Conservation (phyloP, 2,113 vertebrate species). For the Zosterops hypoxanthus region DNA sequence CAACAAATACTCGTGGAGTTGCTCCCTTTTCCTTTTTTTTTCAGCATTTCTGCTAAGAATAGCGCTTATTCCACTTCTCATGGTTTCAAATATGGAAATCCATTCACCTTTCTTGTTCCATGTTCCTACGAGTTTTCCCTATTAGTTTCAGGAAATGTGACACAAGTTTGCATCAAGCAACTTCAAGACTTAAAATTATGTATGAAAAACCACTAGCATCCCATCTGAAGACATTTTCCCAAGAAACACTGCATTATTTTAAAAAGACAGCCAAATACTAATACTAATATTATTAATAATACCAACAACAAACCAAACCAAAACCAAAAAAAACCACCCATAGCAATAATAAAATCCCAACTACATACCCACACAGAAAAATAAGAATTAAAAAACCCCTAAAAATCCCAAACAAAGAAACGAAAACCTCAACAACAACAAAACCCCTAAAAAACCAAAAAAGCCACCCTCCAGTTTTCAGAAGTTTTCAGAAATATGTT, state of each 20-base stretch:
- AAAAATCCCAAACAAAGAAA: neutral
- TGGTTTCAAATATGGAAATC: slow-evolving; percentile 33
- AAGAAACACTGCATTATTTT: neutral
- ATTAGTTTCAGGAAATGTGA: slow-evolving; percentile 49
- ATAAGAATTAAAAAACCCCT: too few species aligned
- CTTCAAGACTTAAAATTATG: slow-evolving; percentile 10
- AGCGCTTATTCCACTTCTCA: slow-evolving; percentile 20
- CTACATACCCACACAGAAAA: neutral
- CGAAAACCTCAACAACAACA: neutral
- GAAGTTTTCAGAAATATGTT: neutral
- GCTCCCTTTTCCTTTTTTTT: slow-evolving; percentile 17
- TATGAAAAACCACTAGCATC: neutral
- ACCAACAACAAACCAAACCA: neutral
- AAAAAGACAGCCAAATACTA: neutral
- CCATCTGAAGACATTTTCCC: neutral
- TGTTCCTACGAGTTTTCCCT: slow-evolving; percentile 15
- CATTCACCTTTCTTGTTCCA: slow-evolving; percentile 47
- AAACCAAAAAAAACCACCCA: neutral
- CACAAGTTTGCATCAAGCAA: slow-evolving; percentile 20
- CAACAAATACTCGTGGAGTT: slow-evolving; percentile 48
- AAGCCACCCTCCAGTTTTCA: neutral
- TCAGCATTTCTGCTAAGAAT: slow-evolving; percentile 58
- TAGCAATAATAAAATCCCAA: neutral
- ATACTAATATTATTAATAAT: neutral
- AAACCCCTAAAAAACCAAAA: neutral